phyloP scores from a whole-genome alignment of 2,888 invertebrate species.

The Tricholauxania praeusta region DNA sequence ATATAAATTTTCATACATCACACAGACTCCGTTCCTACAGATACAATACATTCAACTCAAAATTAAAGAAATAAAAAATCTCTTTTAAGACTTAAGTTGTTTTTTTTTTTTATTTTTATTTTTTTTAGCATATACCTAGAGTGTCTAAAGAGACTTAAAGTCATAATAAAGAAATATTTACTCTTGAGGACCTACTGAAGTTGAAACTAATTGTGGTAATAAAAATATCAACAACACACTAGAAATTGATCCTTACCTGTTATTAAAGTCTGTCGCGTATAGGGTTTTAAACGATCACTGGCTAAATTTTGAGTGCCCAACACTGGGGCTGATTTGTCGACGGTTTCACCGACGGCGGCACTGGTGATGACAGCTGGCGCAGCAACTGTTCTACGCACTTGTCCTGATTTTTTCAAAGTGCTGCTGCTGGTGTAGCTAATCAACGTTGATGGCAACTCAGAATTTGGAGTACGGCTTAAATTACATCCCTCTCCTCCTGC shows the following conservation, averaged over 20 bases:
- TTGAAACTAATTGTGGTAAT: background rate
- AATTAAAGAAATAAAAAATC: too few relatives aligned
- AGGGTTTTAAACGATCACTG: constrained; percentile 25
- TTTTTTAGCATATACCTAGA: too few relatives aligned
- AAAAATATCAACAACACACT: background rate
- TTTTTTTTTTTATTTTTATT: too few relatives aligned
- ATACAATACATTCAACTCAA: too few relatives aligned
- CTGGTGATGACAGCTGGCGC: too few relatives aligned
- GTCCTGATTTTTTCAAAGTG: background rate
- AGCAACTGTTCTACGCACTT: constrained; percentile 7
- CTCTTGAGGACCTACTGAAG: too few relatives aligned
- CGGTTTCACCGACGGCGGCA: background rate
- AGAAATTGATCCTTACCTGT: constrained; percentile 22
- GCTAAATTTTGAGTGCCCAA: background rate
- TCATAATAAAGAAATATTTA: too few relatives aligned
- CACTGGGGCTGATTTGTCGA: background rate
- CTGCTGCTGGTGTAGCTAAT: background rate
- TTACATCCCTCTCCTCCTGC: background rate
- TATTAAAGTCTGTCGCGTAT: constrained; percentile 27
- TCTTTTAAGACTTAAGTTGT: too few relatives aligned
- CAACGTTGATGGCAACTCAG: background rate
- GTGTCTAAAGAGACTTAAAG: too few relatives aligned
- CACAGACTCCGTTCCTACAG: too few relatives aligned
- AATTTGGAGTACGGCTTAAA: background rate
- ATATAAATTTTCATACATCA: too few relatives aligned